A percentile compares a stretch with the other conserved stretches of the same genome.
Conservation (phyloP, 2,113 vertebrate species). For the Malurus elegans region DNA sequence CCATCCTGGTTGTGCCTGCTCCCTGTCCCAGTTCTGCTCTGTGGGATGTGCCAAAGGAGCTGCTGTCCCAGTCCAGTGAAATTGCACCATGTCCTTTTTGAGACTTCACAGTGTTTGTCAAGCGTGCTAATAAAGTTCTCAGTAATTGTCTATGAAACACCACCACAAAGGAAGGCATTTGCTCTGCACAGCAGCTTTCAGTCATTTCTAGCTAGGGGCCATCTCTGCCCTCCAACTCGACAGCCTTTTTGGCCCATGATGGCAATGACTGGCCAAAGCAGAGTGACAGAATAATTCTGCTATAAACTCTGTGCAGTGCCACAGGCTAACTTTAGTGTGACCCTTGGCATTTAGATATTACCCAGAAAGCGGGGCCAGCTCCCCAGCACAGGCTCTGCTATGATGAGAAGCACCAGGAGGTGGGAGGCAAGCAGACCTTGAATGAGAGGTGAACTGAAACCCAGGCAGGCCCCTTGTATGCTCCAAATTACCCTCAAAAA, state of each 20-base stretch:
- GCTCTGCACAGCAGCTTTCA: neutral
- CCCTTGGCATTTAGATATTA: neutral
- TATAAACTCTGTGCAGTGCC: neutral
- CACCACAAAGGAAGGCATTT: neutral
- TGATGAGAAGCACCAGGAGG: neutral
- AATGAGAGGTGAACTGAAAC: neutral
- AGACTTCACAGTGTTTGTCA: neutral
- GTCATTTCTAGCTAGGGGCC: neutral
- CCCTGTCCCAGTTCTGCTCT: neutral
- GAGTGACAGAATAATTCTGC: neutral
- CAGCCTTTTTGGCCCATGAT: neutral
- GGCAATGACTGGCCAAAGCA: neutral
- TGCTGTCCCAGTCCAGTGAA: neutral
- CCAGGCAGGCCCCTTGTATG: neutral
- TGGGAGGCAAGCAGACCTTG: neutral
- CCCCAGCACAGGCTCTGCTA: neutral
- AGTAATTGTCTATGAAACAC: neutral
- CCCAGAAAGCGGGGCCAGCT: rapidly evolving
- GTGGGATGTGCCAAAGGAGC: neutral
- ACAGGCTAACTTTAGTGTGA: neutral
- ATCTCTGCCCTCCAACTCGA: neutral
- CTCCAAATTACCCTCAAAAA: neutral
- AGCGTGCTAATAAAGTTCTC: neutral
- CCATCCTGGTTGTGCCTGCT: neutral
- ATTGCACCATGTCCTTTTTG: neutral